phyloP scores from a whole-genome alignment of 1,140 invertebrate genomes.

The Bathynomus jamesi region DNA sequence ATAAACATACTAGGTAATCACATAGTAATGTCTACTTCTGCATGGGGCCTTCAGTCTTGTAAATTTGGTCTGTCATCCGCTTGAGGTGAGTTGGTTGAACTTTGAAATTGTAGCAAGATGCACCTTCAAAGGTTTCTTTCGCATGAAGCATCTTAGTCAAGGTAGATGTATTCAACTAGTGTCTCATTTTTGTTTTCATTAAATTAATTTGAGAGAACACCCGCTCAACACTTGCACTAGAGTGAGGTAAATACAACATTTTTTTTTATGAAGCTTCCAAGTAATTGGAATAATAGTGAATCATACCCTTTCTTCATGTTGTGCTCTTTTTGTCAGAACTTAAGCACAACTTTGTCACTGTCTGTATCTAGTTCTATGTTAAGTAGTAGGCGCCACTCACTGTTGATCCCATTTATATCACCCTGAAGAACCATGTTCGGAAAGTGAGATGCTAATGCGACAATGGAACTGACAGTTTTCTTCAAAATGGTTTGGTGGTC shows the following conservation, averaged over 20 bases:
- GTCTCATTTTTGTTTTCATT: constrained; percentile 18
- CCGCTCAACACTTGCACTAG: constrained; percentile 17
- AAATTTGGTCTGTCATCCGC: background rate
- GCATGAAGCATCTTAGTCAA: constrained; percentile 11
- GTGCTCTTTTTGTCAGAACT: constrained; percentile 6
- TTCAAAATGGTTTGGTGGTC: constrained; percentile 1
- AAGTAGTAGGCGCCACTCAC: background rate
- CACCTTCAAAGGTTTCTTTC: background rate
- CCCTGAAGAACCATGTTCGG: constrained; percentile 14
- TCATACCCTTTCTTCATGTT: constrained; percentile 2
- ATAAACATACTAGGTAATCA: too few relatives aligned
- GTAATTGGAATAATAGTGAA: constrained; percentile 13
- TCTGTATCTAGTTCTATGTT: background rate
- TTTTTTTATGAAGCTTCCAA: constrained; percentile 12
- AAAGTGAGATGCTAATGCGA: constrained; percentile 8
- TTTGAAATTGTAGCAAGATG: too few relatives aligned
- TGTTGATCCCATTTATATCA: constrained; percentile 5
- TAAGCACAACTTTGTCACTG: background rate
- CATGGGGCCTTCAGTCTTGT: too few relatives aligned
- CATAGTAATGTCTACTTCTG: too few relatives aligned
- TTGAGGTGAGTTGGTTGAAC: background rate
- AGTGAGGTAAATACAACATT: constrained; percentile 16
- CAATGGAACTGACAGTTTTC: constrained; percentile 10
- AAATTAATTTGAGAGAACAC: too few relatives aligned
- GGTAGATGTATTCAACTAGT: constrained; percentile 10